Percentiles rank a stretch among this genome's conserved stretches.
Conservation (phyloP, 1,140 invertebrate species). For the Apis laboriosa region DNA sequence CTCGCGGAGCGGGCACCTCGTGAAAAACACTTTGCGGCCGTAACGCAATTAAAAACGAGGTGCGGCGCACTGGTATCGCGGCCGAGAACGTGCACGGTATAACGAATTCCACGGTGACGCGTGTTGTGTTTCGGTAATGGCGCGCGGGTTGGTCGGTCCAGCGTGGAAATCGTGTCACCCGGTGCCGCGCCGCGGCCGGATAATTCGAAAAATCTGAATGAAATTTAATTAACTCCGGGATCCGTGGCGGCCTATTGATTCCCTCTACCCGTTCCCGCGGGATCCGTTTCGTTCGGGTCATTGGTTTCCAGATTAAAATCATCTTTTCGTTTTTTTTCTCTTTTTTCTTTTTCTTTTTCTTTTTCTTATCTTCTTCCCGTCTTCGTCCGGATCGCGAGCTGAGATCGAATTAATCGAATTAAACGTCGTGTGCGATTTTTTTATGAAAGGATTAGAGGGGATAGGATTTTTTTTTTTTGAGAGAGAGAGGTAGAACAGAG, state of each 20-base stretch:
- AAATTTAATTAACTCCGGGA: conserved; percentile 63
- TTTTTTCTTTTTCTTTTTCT: neutral
- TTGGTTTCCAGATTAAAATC: conserved; percentile 31
- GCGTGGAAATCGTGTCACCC: conserved; percentile 60
- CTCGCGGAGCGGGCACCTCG: conserved; percentile 1
- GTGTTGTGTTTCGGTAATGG: conserved; percentile 48
- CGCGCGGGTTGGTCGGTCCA: neutral
- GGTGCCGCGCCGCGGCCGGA: conserved; percentile 17
- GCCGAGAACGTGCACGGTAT: conserved; percentile 36
- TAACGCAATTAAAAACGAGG: conserved; percentile 44
- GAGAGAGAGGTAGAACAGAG: no score
- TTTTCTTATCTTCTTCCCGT: neutral
- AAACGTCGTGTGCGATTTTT: neutral
- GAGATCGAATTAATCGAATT: neutral
- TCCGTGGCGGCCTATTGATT: conserved; percentile 55
- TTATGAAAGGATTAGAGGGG: neutral
- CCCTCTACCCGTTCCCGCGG: conserved; percentile 9
- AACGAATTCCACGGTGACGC: conserved; percentile 42
- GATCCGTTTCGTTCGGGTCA: conserved; percentile 22
- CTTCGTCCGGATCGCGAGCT: neutral
- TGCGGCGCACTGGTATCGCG: conserved; percentile 4
- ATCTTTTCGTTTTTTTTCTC: neutral
- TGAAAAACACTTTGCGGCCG: conserved; percentile 37
- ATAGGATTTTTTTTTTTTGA: neutral
- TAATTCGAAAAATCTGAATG: conserved; percentile 62